These are phyloP conservation scores for Carapus acus DNA, from an alignment of 2,797 vertebrate genomes.

Conservation along the genomic window DNA sequence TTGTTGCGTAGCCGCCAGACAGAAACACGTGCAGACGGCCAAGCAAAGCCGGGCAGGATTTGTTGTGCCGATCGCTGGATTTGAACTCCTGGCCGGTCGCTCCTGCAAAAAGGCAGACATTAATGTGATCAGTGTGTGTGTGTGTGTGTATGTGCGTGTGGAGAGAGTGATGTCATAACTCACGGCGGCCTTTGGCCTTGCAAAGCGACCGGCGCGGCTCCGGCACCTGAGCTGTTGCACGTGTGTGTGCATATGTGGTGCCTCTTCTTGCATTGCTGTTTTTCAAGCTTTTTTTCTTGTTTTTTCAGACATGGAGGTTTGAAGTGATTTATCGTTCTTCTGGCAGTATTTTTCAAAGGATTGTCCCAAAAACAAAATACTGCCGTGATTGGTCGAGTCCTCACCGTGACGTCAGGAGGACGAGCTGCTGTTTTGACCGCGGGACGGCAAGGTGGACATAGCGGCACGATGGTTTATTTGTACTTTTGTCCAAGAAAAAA, in stretches of 20 bases:
- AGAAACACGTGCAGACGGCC: constrained; percentile 29
- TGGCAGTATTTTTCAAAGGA: no score
- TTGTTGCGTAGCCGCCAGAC: constrained; percentile 26
- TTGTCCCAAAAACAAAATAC: no score
- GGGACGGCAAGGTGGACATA: no score
- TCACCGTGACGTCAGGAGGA: no score
- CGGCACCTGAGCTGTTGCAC: constrained; percentile 1
- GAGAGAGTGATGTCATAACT: constrained; percentile 55
- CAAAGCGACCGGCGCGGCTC: constrained; percentile 4
- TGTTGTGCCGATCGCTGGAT: constrained; percentile 15
- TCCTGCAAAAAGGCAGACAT: constrained; percentile 25
- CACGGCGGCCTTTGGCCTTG: constrained; percentile 20
- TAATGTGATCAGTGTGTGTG: constrained; percentile 35
- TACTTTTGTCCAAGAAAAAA: no score
- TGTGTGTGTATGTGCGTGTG: constrained; percentile 24
- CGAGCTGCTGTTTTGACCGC: no score
- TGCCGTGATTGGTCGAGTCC: no score
- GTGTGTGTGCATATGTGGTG: constrained; percentile 5
- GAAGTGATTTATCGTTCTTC: no score
- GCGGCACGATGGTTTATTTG: no score
- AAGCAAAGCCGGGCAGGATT: constrained; percentile 16
- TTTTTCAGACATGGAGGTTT: no score
- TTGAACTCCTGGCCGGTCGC: constrained; percentile 34
- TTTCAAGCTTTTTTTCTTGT: no score
- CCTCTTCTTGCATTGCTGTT: background rate